phyloP scores from a whole-genome alignment of 2,113 vertebrate species.

The Urocynchramus pylzowi region DNA sequence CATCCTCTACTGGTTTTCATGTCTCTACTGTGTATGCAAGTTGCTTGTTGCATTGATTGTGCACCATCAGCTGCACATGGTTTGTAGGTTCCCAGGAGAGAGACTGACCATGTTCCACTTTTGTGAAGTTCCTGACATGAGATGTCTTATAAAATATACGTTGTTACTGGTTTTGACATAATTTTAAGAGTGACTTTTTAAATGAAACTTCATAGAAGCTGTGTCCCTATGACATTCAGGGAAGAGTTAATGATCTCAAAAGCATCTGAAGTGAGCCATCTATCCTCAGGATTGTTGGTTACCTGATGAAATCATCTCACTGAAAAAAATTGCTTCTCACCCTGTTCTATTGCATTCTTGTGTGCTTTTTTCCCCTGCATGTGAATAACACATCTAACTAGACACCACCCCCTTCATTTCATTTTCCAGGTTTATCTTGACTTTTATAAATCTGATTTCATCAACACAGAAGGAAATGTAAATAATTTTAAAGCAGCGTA shows the following conservation, averaged over 20 bases:
- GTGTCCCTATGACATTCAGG: not conserved
- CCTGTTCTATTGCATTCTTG: not conserved
- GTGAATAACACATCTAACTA: not conserved
- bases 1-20: not conserved
- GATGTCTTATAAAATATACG: not conserved
- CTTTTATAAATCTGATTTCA: not conserved
- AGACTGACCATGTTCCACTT: not conserved
- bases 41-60: not conserved
- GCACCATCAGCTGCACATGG: not conserved
- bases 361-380: accelerated
- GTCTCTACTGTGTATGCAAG: not conserved
- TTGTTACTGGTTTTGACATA: not conserved
- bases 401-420: not conserved
- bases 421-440: not conserved
- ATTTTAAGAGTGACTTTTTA: not conserved
- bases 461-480: not conserved
- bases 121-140: not conserved
- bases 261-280: not conserved
- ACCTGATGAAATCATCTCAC: not conserved
- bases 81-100: not conserved
- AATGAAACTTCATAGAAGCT: not conserved
- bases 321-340: not conserved
- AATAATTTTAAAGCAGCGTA: not conserved
- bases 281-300: not conserved
- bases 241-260: not conserved